Conservation (phyloP, 1,140 invertebrate genomes). For the Brachionus rotundiformis region DNA sequence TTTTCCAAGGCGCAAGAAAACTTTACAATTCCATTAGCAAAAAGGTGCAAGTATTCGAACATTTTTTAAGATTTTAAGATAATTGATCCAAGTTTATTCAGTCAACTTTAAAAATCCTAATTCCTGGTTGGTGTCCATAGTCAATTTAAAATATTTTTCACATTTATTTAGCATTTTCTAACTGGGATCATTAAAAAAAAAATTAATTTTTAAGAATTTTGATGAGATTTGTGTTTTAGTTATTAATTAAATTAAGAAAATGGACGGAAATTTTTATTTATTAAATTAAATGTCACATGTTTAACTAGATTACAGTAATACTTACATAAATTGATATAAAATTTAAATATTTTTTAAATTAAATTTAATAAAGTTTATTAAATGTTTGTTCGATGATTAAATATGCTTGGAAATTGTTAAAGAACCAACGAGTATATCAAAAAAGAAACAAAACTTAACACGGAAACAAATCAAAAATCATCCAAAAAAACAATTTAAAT, state of each 20-base stretch:
- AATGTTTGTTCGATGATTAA: constrained; percentile 37
- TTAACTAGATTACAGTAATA: neutral
- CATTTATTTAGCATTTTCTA: too few relatives aligned
- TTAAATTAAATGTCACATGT: neutral
- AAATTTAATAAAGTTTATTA: constrained; percentile 19
- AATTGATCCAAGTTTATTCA: too few relatives aligned
- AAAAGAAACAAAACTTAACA: neutral
- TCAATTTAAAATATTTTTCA: too few relatives aligned
- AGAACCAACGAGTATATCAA: constrained; percentile 18
- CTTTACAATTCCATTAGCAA: too few relatives aligned
- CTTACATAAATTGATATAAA: neutral
- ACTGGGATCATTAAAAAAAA: too few relatives aligned
- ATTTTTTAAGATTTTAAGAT: too few relatives aligned
- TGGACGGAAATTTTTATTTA: constrained; percentile 5
- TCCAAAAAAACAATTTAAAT: neutral
- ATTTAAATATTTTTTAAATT: constrained; percentile 21
- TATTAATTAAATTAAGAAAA: neutral
- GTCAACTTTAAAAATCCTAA: too few relatives aligned
- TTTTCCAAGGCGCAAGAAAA: too few relatives aligned
- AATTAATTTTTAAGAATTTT: too few relatives aligned
- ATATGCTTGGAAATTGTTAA: neutral
- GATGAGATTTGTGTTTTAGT: too few relatives aligned
- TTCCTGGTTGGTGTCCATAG: too few relatives aligned
- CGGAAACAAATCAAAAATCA: neutral
- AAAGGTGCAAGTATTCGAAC: too few relatives aligned